phyloP scores from a whole-genome alignment of 35 echinoderm and acorn worm genomes.

The Holothuria glaberrima region DNA sequence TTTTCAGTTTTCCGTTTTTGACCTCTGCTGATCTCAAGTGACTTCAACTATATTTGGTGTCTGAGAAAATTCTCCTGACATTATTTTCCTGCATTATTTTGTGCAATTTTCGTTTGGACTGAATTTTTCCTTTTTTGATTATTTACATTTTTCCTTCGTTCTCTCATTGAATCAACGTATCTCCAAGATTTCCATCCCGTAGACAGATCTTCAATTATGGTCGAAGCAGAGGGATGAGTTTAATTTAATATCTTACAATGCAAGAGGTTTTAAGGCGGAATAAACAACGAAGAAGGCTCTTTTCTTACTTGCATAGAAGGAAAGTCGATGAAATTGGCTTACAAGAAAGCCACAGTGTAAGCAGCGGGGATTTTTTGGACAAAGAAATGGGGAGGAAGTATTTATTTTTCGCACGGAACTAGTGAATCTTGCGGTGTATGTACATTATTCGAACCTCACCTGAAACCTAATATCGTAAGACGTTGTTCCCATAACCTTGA shows the following conservation, averaged over 20 bases:
- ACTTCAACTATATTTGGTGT: no score
- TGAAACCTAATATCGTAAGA: not conserved
- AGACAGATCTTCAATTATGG: no score
- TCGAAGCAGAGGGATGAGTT: no score
- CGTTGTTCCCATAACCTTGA: not conserved
- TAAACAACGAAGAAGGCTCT: not conserved
- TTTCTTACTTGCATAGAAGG: not conserved
- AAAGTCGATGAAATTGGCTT: not conserved
- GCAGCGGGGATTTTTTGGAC: not conserved
- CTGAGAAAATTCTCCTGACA: no score
- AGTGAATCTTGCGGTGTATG: not conserved
- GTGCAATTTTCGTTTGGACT: no score
- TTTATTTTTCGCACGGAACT: not conserved
- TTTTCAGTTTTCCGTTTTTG: no score
- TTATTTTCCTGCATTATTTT: no score
- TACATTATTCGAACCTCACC: not conserved
- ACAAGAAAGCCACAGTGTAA: not conserved
- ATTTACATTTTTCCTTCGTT: not conserved
- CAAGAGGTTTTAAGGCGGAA: not conserved
- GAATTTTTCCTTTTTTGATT: no score
- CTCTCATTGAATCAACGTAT: no score
- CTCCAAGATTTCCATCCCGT: no score
- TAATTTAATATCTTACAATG: not conserved
- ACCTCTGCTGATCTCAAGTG: no score
- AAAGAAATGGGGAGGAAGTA: not conserved